Conservation (phyloP, 2,113 vertebrate genomes). For the Podilymbus podiceps region DNA sequence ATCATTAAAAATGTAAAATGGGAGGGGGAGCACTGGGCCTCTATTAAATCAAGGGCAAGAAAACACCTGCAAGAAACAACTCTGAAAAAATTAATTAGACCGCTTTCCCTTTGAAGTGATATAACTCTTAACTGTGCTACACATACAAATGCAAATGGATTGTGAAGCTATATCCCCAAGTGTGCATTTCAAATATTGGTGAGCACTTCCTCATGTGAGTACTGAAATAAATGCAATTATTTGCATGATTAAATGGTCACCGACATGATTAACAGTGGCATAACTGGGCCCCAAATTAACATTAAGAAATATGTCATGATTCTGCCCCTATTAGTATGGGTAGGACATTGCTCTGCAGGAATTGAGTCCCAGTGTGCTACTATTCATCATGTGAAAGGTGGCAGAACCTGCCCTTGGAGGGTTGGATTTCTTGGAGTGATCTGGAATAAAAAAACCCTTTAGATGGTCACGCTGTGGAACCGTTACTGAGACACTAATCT, state of each 20-base stretch:
- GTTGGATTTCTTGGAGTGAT: neutral
- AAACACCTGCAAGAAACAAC: constrained; percentile 58
- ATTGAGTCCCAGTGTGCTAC: neutral
- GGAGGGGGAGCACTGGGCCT: neutral
- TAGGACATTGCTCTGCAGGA: neutral
- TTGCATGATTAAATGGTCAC: constrained; percentile 64
- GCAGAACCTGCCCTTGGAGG: neutral
- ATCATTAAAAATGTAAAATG: constrained; percentile 41
- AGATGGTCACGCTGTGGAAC: neutral
- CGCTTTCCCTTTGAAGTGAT: constrained; percentile 3
- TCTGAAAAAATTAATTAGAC: constrained; percentile 52
- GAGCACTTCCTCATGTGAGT: constrained; percentile 49
- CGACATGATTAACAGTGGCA: constrained; percentile 45
- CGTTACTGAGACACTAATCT: neutral
- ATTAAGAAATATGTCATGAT: constrained; percentile 29
- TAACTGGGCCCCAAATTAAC: constrained; percentile 53
- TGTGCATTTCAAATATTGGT: constrained; percentile 34
- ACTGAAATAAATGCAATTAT: constrained; percentile 58
- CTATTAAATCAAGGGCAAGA: constrained; percentile 56
- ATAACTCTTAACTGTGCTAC: constrained; percentile 10
- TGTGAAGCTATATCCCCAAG: constrained; percentile 32
- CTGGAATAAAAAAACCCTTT: neutral
- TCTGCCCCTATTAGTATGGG: constrained; percentile 23
- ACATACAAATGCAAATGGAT: constrained; percentile 53
- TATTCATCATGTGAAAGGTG: constrained; percentile 9